Evolutionary conservation across 2,113 vertebrate genomes (phyloP).

Genomic region (Falcunculus frontatus): DNA sequence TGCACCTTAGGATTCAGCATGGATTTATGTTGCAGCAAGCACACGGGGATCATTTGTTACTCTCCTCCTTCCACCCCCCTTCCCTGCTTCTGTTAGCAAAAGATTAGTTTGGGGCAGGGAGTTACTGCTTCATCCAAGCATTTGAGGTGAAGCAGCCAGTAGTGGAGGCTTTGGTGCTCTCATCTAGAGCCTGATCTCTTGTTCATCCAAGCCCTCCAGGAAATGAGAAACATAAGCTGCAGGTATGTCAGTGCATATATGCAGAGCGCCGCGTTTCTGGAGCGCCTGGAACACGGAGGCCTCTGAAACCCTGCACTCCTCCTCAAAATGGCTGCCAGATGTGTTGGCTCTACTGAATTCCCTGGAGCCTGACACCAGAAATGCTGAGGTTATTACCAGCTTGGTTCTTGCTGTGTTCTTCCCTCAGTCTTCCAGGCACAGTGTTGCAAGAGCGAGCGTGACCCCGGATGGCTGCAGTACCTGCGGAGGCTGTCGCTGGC

Average conservation of each 20-base stretch:
- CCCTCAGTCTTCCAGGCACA: background rate
- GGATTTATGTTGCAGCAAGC: background rate
- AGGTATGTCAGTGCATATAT: slow-evolving; percentile 18
- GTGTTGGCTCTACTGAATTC: slow-evolving; percentile 49
- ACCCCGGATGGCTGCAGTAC: background rate
- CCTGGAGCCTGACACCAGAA: slow-evolving; percentile 29
- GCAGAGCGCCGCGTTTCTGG: background rate
- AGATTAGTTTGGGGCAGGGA: background rate
- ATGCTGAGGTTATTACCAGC: slow-evolving; percentile 21
- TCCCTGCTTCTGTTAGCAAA: background rate
- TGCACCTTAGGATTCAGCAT: background rate
- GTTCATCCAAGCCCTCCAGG: slow-evolving; percentile 50
- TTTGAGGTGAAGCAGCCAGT: background rate
- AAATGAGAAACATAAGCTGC: slow-evolving; percentile 61
- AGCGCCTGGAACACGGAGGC: slow-evolving; percentile 9
- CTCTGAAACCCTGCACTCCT: slow-evolving; percentile 46
- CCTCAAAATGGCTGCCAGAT: slow-evolving; percentile 70
- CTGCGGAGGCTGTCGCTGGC: background rate
- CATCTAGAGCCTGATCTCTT: slow-evolving; percentile 31
- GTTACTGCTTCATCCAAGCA: background rate
- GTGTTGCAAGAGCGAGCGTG: background rate
- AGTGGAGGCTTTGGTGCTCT: slow-evolving; percentile 27
- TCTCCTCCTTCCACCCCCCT: background rate
- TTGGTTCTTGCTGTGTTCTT: background rate
- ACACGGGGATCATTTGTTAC: background rate